These are phyloP conservation scores for Philaethria dido DNA, from an alignment of 2,888 invertebrate genomes.

Conservation along the genomic window DNA sequence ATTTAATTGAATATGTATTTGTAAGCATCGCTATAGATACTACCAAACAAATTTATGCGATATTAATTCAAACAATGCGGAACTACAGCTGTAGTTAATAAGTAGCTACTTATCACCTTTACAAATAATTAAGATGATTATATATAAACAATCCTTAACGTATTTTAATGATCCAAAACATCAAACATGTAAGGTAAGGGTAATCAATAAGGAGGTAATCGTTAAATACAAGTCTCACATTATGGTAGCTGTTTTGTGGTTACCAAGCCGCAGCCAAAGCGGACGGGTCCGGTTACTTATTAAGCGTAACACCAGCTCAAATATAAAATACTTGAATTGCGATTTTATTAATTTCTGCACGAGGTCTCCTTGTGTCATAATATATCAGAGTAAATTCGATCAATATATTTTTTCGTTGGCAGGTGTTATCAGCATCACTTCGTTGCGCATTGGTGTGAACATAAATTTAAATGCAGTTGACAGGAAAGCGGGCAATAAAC, in stretches of 20 bases:
- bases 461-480: constrained; percentile 29
- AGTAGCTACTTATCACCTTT: background rate
- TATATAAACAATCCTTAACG: background rate
- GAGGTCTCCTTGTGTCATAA: constrained; percentile 36
- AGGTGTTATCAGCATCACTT: constrained; percentile 21
- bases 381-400: constrained; percentile 27
- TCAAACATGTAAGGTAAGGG: background rate
- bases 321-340: constrained; percentile 37
- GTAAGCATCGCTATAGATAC: background rate
- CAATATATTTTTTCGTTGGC: constrained; percentile 24
- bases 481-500: constrained; percentile 27
- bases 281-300: constrained; percentile 39
- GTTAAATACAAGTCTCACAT: constrained; percentile 8
- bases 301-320: constrained; percentile 34
- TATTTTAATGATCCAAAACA: background rate
- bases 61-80: background rate
- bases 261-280: constrained; percentile 28
- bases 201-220: constrained; percentile 5
- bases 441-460: constrained; percentile 17
- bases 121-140: background rate
- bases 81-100: background rate
- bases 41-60: background rate
- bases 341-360: constrained; percentile 42
- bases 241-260: constrained; percentile 33
- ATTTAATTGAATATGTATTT: constrained; percentile 12